Conservation (phyloP, 2,797 vertebrate species). For the Carapus acus region DNA sequence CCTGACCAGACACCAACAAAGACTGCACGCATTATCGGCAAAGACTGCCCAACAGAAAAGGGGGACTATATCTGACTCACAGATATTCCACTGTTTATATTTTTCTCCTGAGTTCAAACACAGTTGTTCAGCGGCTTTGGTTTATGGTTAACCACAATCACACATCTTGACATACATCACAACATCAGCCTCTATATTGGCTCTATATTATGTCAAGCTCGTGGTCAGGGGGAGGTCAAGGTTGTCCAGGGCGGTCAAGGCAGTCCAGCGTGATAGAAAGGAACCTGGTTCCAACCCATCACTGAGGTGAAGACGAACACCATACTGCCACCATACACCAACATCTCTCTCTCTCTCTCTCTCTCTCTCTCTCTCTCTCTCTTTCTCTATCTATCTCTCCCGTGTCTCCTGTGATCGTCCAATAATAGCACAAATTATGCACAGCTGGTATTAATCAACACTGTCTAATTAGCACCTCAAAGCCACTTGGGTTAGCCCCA, state of each 20-base stretch:
- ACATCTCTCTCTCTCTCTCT: not conserved
- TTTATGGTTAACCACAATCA: too few species aligned
- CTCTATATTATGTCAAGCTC: too few species aligned
- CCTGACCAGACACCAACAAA: too few species aligned
- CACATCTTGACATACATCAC: too few species aligned
- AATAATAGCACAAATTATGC: slow-evolving; percentile 60
- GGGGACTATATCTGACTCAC: not conserved
- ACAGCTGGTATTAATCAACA: slow-evolving; percentile 64
- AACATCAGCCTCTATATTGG: too few species aligned
- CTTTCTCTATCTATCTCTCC: slow-evolving; percentile 2
- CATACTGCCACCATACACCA: too few species aligned
- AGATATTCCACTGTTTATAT: slow-evolving; percentile 4
- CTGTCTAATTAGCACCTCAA: slow-evolving; percentile 61
- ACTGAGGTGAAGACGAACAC: too few species aligned
- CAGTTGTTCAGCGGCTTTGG: not conserved
- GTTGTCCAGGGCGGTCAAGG: too few species aligned
- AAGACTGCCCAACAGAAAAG: not conserved
- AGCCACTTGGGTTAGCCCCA: slow-evolving; percentile 57
- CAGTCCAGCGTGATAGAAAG: too few species aligned
- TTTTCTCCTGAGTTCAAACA: not conserved
- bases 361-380: not conserved
- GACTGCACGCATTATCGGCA: not conserved
- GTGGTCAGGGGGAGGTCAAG: too few species aligned
- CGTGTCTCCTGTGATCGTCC: slow-evolving; percentile 41
- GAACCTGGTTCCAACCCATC: too few species aligned